Conservation (phyloP, 2,888 invertebrate species). For the Digitonthophagus gazella region DNA sequence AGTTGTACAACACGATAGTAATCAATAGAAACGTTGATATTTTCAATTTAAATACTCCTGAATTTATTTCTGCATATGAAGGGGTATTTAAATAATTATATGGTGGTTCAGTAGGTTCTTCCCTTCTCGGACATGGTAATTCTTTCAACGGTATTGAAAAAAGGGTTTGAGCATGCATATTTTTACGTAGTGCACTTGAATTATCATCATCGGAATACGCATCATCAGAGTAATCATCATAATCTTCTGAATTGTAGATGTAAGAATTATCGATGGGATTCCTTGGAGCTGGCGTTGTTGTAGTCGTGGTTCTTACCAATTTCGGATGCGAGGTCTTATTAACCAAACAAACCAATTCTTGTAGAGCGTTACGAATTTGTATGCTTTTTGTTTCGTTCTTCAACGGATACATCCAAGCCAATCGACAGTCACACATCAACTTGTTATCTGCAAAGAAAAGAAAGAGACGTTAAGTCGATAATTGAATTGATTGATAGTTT, state of each 20-base stretch:
- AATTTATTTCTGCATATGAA: conserved; percentile 38
- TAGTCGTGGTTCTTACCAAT: conserved; percentile 33
- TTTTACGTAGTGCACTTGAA: conserved; percentile 33
- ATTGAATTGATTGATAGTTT: conserved; percentile 7
- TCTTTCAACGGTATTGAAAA: conserved; percentile 42
- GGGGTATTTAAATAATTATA: conserved; percentile 41
- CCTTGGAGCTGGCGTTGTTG: conserved; percentile 27
- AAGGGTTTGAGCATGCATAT: conserved; percentile 39
- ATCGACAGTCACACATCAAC: conserved; percentile 79
- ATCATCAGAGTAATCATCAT: conserved; percentile 36
- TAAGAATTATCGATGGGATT: conserved; percentile 27
- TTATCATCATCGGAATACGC: conserved; percentile 35
- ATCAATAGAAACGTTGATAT: conserved; percentile 10
- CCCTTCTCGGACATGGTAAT: conserved; percentile 49
- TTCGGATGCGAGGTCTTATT: conserved; percentile 46
- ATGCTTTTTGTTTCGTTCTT: conserved; percentile 73
- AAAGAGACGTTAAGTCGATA: conserved; percentile 4
- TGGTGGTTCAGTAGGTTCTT: conserved; percentile 43
- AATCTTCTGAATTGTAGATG: conserved; percentile 19
- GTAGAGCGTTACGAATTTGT: conserved; percentile 66
- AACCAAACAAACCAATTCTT: conserved; percentile 69
- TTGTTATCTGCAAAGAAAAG: conserved; percentile 70
- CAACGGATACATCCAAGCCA: conserved; percentile 76
- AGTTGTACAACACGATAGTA: background rate
- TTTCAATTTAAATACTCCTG: conserved; percentile 27